A percentile compares a stretch with the other conserved stretches of the same genome.
Evolutionary conservation across 2,113 vertebrate species (phyloP).

Genomic region (Oxyruncus cristatus): DNA sequence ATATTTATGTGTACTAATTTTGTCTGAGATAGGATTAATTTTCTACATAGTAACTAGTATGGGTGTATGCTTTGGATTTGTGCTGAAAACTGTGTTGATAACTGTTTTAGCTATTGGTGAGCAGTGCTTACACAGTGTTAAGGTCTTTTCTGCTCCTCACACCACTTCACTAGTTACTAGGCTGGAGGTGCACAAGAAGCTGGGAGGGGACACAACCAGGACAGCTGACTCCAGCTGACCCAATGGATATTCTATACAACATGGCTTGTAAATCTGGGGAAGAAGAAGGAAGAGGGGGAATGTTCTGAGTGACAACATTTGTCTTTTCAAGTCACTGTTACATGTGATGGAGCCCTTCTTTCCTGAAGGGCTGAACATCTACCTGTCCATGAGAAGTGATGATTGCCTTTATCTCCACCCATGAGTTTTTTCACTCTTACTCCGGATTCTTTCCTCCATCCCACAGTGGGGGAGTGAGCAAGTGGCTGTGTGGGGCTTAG

Average conservation of each 20-base stretch:
- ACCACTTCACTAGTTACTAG: accelerated
- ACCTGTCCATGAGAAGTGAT: not conserved
- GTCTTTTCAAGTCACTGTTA: not conserved
- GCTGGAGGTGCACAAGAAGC: not conserved
- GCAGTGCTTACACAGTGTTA: not conserved
- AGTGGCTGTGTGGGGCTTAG: not conserved
- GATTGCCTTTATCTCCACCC: not conserved
- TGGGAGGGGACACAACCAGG: not conserved
- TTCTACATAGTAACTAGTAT: not conserved
- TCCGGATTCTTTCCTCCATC: not conserved
- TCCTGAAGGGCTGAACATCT: not conserved
- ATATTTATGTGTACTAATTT: not conserved
- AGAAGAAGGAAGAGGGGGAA: not conserved
- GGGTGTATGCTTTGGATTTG: not conserved
- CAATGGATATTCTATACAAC: not conserved
- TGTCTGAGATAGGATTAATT: not conserved
- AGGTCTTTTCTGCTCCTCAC: not conserved
- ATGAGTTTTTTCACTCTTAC: not conserved
- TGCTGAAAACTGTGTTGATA: not conserved
- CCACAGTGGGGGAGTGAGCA: accelerated
- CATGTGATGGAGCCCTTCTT: accelerated
- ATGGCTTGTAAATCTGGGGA: not conserved
- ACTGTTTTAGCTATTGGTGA: not conserved
- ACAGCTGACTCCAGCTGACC: not conserved
- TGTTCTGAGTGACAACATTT: accelerated